Evolutionary conservation across 2,797 vertebrate species (phyloP), one percentile per base, ranked within the genome.

Genomic region (Fratercula arctica): DNA sequence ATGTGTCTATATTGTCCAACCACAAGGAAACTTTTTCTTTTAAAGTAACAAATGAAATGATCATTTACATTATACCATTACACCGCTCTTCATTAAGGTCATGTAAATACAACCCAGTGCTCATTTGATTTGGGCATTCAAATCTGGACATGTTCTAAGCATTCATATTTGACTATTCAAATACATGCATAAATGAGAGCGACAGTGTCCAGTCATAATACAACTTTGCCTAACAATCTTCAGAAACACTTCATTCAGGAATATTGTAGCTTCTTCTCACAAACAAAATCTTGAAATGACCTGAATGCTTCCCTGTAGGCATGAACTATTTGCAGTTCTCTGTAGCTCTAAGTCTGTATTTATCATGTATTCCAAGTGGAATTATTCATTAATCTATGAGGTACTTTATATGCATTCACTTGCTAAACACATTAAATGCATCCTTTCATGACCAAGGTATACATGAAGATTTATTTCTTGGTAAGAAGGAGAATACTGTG

Each of bases 311-410:
- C 87, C 60, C 37, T 46, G 6, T 53, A 93, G 59, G 37, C 28
- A 81, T 23, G 26, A 86, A 87, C 3, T 72, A 78, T 48, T 75
- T 96, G 70, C 60, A 96, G 59, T 89, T 94, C 94, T 93, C 83
- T 89, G 85, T 87, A 85, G 59, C 63, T 93, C 86, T 96, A 97
- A 92, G 95, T 94, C 72, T 95, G 48, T 77, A 66, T 94, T 96
- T 95, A 57, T 23, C 45, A 18, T 2, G 7, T 45, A 77, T 67
- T 83, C 33, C n/a, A 89, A 70, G 64, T 61, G 91, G 83, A 53
- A 68, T 96, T 89, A 89, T 91, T 73, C 25, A 66, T 82, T 83
- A 92, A 74, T 83, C 91, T 95, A 13, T 64, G 29, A 90, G 35
- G 63, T 88, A 90, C 69, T 79, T 86, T 29, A 81, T 39, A 87